A percentile compares a stretch with the other conserved stretches of the same genome.
Evolutionary conservation across 92 coral and sea anemone species (phyloP).

Genomic region (Palythoa grandiflora): DNA sequence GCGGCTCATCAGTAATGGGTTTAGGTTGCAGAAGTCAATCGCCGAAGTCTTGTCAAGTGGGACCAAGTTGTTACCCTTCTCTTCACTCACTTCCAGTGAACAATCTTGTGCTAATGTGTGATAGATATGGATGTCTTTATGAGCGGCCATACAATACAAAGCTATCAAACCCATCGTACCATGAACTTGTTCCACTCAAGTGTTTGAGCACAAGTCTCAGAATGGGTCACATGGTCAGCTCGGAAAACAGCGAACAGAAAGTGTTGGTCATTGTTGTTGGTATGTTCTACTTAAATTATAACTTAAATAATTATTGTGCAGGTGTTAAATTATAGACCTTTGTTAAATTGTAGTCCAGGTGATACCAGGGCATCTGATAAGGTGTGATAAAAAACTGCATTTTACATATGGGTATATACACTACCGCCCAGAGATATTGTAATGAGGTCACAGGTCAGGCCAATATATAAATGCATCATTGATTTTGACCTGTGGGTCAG

Average conservation of each 20-base stretch:
- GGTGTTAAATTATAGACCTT: too few relatives aligned
- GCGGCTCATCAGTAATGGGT: not conserved
- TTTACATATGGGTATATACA: too few relatives aligned
- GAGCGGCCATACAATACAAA: slow-evolving; percentile 91
- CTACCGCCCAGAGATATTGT: too few relatives aligned
- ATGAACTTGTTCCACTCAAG: slow-evolving; percentile 80
- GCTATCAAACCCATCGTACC: slow-evolving; percentile 72
- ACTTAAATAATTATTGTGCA: too few relatives aligned
- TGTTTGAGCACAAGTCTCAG: slow-evolving; percentile 78
- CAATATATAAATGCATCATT: too few relatives aligned
- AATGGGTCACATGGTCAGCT: slow-evolving; percentile 58
- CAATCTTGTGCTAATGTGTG: slow-evolving; percentile 74
- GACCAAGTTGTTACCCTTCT: slow-evolving; percentile 50
- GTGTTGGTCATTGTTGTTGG: slow-evolving; percentile 76
- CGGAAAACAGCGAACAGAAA: slow-evolving; percentile 62
- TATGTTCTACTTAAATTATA: slow-evolving; percentile 38
- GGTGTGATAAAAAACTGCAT: too few relatives aligned
- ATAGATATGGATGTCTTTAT: slow-evolving; percentile 86
- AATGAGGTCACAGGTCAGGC: too few relatives aligned
- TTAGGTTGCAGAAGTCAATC: not conserved
- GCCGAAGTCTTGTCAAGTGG: not conserved
- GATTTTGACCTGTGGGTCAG: too few relatives aligned
- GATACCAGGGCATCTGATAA: too few relatives aligned
- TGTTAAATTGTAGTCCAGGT: too few relatives aligned
- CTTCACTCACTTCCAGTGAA: slow-evolving; percentile 72